A percentile compares a stretch with the other conserved stretches of the same genome.
These are phyloP conservation scores for Argentina silus DNA, from an alignment of 2,797 vertebrate genomes.

Conservation along the genomic window DNA sequence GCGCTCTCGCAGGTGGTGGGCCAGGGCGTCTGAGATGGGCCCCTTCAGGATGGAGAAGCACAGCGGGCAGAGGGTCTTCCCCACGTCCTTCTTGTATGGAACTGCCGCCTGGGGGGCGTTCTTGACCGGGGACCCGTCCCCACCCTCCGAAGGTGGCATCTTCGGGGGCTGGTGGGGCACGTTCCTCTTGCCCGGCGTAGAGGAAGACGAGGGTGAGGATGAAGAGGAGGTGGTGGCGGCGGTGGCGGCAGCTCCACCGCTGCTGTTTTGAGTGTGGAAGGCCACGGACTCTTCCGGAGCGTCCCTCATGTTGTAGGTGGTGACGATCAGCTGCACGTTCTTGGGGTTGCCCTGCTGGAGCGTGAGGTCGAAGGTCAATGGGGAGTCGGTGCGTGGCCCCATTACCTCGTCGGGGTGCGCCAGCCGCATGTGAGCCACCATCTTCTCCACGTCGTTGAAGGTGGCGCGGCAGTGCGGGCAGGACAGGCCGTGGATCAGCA, in stretches of 20 bases:
- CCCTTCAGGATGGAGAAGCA: slow-evolving; percentile 99
- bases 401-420: slow-evolving; percentile 92
- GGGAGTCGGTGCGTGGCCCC: slow-evolving; percentile 93
- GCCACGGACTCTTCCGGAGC: slow-evolving; percentile 95
- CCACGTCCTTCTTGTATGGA: slow-evolving; percentile 96
- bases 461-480: slow-evolving; percentile 96
- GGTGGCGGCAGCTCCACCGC: slow-evolving; percentile 60
- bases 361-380: slow-evolving; percentile 95
- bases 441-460: slow-evolving; percentile 98
- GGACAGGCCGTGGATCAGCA: slow-evolving; percentile 96
- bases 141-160: slow-evolving; percentile 77
- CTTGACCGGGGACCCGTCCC: slow-evolving; percentile 81
- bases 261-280: slow-evolving; percentile 92
- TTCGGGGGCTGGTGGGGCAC: slow-evolving; percentile 79
- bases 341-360: slow-evolving; percentile 98
- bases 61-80: slow-evolving; percentile 96
- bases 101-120: slow-evolving; percentile 88
- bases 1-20: slow-evolving; percentile 93
- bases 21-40: slow-evolving; percentile 94
- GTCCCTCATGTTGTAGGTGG: slow-evolving; percentile 96
- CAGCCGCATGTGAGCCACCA: slow-evolving; percentile 96
- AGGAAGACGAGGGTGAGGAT: slow-evolving; percentile 25
- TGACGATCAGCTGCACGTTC: slow-evolving; percentile 96
- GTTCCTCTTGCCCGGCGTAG: slow-evolving; percentile 61
- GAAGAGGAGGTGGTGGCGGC: slow-evolving; percentile 64